Evolutionary conservation across 1,140 invertebrate species (phyloP).

Genomic region (Lepidurus arcticus): DNA sequence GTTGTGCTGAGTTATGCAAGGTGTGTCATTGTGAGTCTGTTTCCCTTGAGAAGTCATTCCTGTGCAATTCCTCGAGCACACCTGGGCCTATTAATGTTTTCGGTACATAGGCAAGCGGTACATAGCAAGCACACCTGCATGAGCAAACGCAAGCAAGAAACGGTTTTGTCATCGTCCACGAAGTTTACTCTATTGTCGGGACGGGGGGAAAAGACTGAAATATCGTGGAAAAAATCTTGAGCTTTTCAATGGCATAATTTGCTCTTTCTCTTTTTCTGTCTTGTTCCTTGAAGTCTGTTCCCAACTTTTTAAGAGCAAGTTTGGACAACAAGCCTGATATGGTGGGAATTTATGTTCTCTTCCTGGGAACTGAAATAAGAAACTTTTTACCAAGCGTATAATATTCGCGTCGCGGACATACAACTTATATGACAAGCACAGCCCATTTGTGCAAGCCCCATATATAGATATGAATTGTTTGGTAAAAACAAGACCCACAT

Average conservation of each 20-base stretch:
- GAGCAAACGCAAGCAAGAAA: not conserved
- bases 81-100: constrained; percentile 7
- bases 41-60: not conserved
- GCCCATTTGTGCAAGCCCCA: not conserved
- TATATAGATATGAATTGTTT: not conserved
- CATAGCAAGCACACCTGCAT: not conserved
- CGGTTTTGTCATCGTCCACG: constrained; percentile 7
- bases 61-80: not conserved
- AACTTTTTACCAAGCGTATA: too few relatives aligned
- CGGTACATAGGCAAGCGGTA: not conserved
- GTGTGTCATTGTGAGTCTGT: not conserved
- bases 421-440: not conserved
- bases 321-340: too few relatives aligned
- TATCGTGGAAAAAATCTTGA: not conserved
- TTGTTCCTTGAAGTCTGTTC: too few relatives aligned
- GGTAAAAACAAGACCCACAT: too few relatives aligned
- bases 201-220: not conserved
- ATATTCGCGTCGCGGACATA: too few relatives aligned
- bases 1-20: too few relatives aligned
- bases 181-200: not conserved
- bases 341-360: too few relatives aligned
- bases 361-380: too few relatives aligned
- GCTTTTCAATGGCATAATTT: not conserved
- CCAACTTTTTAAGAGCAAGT: too few relatives aligned
- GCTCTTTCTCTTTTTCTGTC: too few relatives aligned